A percentile compares a stretch with the other conserved stretches of the same genome.
Conservation (phyloP, 2,113 vertebrate species). For the Pimephales promelas region DNA sequence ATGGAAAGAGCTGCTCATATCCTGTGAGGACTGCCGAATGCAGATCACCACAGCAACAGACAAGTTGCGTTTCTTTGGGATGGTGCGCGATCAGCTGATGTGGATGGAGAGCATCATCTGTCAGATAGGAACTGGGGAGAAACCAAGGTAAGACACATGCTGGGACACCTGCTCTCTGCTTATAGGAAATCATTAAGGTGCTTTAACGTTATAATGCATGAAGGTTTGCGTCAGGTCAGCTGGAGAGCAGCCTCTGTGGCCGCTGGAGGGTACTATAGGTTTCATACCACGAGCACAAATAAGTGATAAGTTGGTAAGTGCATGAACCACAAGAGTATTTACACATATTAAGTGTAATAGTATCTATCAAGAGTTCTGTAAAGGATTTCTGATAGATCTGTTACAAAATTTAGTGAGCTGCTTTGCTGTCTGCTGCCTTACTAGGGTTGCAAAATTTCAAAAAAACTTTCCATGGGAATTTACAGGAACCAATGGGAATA, state of each 20-base stretch:
- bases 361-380: neutral
- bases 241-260: conserved; percentile 12
- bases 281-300: conserved; percentile 6
- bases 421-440: neutral
- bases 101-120: conserved; percentile 93
- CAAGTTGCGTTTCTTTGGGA: conserved; percentile 85
- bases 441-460: neutral
- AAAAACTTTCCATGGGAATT: neutral
- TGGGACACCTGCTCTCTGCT: neutral
- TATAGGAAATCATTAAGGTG: conserved; percentile 10
- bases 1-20: conserved; percentile 90
- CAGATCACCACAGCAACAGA: conserved; percentile 90
- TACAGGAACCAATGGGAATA: neutral
- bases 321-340: conserved; percentile 9
- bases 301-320: conserved; percentile 26
- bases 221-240: conserved; percentile 16
- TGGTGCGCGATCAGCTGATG: conserved; percentile 85
- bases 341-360: neutral
- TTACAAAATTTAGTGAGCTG: conserved; percentile 6
- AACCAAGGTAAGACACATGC: conserved; percentile 83
- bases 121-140: conserved; percentile 90
- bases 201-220: conserved; percentile 27
- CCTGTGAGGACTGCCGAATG: conserved; percentile 89
- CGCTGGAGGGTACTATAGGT: conserved; percentile 23
- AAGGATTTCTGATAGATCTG: neutral